phyloP scores from a whole-genome alignment of 1,140 invertebrate species.

The Cotesia chilonis region DNA sequence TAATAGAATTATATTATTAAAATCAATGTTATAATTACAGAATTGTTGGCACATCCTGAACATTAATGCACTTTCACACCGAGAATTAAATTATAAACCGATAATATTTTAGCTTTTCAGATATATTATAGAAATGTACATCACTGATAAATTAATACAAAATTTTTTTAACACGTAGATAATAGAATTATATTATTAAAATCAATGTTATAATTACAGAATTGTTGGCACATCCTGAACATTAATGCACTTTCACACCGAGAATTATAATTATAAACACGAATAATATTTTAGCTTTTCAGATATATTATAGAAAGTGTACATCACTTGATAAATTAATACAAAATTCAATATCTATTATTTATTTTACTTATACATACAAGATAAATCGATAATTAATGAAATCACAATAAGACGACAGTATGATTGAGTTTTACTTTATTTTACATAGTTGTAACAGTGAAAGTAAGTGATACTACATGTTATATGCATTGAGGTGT shows the following conservation, averaged over 20 bases:
- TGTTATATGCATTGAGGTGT: too few relatives aligned
- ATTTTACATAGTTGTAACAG: too few relatives aligned
- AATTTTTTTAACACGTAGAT: neutral
- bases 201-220: constrained; percentile 3
- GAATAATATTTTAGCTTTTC: neutral
- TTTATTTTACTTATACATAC: too few relatives aligned
- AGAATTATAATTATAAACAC: neutral
- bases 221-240: constrained; percentile 33
- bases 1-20: neutral
- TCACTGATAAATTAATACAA: constrained; percentile 7
- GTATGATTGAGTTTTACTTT: too few relatives aligned
- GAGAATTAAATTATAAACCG: neutral
- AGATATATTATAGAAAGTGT: constrained; percentile 37
- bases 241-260: constrained; percentile 47
- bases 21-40: constrained; percentile 3
- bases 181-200: neutral
- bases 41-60: constrained; percentile 30
- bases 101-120: neutral
- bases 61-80: constrained; percentile 47
- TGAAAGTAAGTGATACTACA: too few relatives aligned
- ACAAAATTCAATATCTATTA: too few relatives aligned
- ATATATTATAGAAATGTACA: constrained; percentile 43
- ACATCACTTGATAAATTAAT: constrained; percentile 35
- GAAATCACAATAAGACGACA: too few relatives aligned
- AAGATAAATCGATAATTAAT: too few relatives aligned